Base-by-base conservation (phyloP, 2,888 invertebrate species). In the Trichopria drosophilae region DNA sequence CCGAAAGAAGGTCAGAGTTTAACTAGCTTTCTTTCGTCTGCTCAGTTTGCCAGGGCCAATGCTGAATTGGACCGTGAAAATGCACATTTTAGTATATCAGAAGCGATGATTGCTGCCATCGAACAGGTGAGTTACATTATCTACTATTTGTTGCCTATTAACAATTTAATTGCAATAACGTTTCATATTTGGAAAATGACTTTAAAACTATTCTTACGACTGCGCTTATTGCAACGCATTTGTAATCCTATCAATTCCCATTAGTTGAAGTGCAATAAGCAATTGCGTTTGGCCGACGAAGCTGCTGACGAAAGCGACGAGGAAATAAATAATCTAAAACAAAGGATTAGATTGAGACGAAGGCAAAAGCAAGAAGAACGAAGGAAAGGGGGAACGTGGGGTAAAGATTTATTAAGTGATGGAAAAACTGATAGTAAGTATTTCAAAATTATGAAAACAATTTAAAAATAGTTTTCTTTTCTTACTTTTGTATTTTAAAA, bases 31-130 rank as follows among this genome's bases (percentile, higher is more conserved):
- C 74, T 90, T 22, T 84, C 86, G 3, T 86, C 86, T 15, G 83
- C 85, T 37, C 84, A 87, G 59, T 85, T 86, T 66, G 80, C 84
- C 22, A 80, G 84, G 53, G 79, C 83, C 15, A 86, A 86, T 65
- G 90, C 88, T 0, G 88, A 89, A 66, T 76, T 90, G 50, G 90
- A 90, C 65, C 77, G 90, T 67, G 91, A 92, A 76, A 91, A 91
- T 76, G 90, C 90, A 1, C 91, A 92, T 76, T 91, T 92, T 72
- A 85, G 84, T 65, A 85, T 91, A 55, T 88, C 87, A 2, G 91
- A 92, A 75, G 89, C 89, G 0, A 83, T 91, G 67, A 91, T 91
- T 56, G 83, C 88, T 6, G 90, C 88, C 10, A 87, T 90, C 58
- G 90, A 90, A 68, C 84, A 85, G 66, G 77, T 78, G 51, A 48